A percentile compares a stretch with the other conserved stretches of the same genome.
Evolutionary conservation across 2,113 vertebrate genomes (phyloP).

Genomic region (Nothobranchius kuhntae): DNA sequence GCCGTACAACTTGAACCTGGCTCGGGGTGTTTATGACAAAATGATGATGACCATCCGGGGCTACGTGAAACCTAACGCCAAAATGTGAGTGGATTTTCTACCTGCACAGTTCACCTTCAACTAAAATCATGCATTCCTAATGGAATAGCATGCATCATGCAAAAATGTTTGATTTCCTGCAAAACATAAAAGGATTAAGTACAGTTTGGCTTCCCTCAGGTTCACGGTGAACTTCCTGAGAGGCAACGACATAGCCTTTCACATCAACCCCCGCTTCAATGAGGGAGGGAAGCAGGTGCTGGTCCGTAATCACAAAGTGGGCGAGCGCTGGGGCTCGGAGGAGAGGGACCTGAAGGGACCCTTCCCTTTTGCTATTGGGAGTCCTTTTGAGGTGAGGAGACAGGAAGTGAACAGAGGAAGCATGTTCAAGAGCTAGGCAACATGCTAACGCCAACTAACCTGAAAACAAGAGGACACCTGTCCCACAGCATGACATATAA

Average conservation of each 20-base stretch:
- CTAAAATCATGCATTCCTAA: too few species aligned
- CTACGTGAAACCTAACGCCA: slow-evolving; percentile 77
- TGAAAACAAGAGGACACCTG: too few species aligned
- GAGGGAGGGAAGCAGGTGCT: slow-evolving; percentile 75
- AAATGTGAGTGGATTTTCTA: slow-evolving; percentile 69
- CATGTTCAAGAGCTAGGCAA: too few species aligned
- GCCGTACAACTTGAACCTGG: slow-evolving; percentile 79
- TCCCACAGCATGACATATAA: too few species aligned
- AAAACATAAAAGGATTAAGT: neutral
- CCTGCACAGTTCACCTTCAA: neutral
- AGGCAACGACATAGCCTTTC: slow-evolving; percentile 81
- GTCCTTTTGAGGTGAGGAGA: slow-evolving; percentile 78
- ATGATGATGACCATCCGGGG: slow-evolving; percentile 81
- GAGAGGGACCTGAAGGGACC: slow-evolving; percentile 75
- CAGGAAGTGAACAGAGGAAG: neutral
- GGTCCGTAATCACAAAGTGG: slow-evolving; percentile 79
- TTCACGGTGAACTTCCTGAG: slow-evolving; percentile 81
- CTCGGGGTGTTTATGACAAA: slow-evolving; percentile 79
- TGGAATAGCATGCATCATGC: neutral
- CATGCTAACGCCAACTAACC: too few species aligned
- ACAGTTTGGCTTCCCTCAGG: slow-evolving; percentile 49
- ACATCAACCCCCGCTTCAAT: slow-evolving; percentile 81
- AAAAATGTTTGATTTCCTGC: neutral
- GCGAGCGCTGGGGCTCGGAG: slow-evolving; percentile 77
- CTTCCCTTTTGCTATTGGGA: slow-evolving; percentile 76